A percentile compares a stretch with the other conserved stretches of the same genome.
Conservation (phyloP, 2,113 vertebrate species). For the Corythornis madagascariensis region DNA sequence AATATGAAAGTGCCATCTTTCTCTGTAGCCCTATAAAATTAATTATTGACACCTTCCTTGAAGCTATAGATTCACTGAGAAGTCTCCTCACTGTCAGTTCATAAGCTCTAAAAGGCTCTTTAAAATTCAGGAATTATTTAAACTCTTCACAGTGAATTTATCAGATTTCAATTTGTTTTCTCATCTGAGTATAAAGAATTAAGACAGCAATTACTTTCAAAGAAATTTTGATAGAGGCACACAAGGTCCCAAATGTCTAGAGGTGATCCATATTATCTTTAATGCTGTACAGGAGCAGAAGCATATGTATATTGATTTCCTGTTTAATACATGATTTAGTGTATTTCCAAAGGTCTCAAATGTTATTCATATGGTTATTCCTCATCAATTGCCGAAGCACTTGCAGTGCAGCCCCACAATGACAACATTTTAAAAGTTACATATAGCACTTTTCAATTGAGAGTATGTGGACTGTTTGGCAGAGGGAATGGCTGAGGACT, state of each 20-base stretch:
- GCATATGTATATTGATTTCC: neutral
- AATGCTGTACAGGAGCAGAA: neutral
- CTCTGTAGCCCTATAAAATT: neutral
- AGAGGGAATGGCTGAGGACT: neutral
- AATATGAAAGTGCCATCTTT: neutral
- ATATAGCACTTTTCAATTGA: neutral
- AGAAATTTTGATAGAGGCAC: neutral
- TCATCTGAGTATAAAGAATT: neutral
- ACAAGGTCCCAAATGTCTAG: neutral
- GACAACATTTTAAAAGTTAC: neutral
- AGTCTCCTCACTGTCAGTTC: neutral
- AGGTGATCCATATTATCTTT: neutral
- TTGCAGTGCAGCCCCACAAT: neutral
- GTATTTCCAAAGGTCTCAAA: neutral
- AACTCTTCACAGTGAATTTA: neutral
- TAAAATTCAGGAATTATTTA: conserved; percentile 49
- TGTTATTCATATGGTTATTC: neutral
- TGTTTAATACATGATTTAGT: neutral
- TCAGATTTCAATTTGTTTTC: conserved; percentile 23
- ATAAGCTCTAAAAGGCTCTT: neutral
- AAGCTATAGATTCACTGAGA: conserved; percentile 2
- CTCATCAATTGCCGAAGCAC: neutral
- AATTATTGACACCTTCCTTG: conserved; percentile 15
- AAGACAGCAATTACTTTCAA: conserved; percentile 29
- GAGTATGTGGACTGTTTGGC: neutral